phyloP scores from a whole-genome alignment of 2,113 vertebrate species.

The Heterotilapia buettikoferi region DNA sequence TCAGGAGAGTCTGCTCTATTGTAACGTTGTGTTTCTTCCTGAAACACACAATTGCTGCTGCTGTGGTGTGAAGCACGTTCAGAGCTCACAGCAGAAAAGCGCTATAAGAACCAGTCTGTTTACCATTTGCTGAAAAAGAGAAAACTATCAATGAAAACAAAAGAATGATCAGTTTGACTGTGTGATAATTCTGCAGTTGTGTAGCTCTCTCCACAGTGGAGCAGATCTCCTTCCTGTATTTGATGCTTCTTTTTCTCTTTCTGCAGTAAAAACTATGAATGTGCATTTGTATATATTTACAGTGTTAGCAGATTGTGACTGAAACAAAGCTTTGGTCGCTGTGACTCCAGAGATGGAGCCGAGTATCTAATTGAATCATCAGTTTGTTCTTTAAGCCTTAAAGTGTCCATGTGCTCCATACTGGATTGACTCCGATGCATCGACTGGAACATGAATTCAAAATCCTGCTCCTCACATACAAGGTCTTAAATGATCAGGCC shows the following conservation, averaged over 20 bases:
- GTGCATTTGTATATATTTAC: background rate
- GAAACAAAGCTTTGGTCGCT: background rate
- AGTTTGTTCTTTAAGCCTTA: background rate
- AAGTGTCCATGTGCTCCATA: background rate
- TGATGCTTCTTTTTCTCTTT: background rate
- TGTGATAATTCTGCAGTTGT: background rate
- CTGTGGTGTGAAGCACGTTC: background rate
- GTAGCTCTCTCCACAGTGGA: background rate
- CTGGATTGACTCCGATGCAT: background rate
- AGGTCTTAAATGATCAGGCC: background rate
- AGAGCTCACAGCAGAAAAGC: background rate
- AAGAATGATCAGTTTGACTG: fast-evolving
- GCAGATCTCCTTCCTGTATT: background rate
- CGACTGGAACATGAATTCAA: background rate
- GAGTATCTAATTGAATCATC: background rate
- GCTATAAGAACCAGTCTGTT: background rate
- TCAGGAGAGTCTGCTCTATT: background rate
- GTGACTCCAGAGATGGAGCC: background rate
- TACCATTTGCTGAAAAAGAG: background rate
- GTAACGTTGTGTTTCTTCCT: background rate
- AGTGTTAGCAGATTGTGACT: background rate
- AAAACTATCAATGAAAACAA: background rate
- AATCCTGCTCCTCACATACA: background rate
- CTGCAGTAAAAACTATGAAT: background rate
- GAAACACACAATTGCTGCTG: background rate